Conservation (phyloP, 2,113 vertebrate genomes). For the Petromus typicus region DNA sequence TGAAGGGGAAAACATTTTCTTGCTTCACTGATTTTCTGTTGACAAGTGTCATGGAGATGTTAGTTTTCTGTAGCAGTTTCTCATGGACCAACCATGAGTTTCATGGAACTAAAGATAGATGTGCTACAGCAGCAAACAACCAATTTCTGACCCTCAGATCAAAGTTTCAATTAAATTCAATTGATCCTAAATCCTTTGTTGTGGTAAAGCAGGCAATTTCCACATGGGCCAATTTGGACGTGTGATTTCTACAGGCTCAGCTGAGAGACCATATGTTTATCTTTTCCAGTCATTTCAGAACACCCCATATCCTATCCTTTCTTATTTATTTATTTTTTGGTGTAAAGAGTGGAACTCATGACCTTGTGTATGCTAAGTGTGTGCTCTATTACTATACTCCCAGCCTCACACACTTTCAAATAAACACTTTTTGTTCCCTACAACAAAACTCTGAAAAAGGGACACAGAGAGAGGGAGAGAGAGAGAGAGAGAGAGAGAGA, state of each 20-base stretch:
- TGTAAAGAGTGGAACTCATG: background rate
- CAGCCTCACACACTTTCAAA: background rate
- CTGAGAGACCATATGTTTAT: background rate
- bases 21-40: background rate
- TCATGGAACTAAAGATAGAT: background rate
- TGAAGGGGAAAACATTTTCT: background rate
- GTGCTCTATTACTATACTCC: background rate
- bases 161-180: background rate
- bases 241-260: background rate
- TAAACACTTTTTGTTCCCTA: background rate
- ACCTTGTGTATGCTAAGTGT: background rate
- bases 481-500: no score
- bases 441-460: background rate
- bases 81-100: background rate
- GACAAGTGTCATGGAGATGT: background rate
- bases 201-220: background rate
- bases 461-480: no score
- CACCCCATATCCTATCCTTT: background rate
- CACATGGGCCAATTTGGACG: accelerated
- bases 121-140: no score
- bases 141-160: background rate
- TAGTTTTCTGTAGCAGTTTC: background rate
- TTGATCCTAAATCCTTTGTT: background rate
- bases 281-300: background rate
- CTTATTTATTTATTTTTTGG: background rate